Evolutionary conservation across 2,888 invertebrate species (phyloP).

Genomic region (Seira musarum): DNA sequence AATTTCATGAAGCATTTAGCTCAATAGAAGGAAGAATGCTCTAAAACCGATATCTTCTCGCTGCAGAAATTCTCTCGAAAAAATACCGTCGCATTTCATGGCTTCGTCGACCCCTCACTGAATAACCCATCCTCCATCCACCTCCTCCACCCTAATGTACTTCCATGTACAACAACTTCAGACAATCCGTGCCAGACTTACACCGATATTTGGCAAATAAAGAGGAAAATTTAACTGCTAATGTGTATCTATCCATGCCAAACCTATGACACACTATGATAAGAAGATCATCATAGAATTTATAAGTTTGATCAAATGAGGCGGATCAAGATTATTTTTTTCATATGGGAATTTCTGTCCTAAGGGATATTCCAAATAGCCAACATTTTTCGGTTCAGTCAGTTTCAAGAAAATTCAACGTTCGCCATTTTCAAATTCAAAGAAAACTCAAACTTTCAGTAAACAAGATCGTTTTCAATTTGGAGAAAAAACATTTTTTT

Average conservation of each 20-base stretch:
- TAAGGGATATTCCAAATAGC: neutral
- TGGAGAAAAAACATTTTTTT: neutral
- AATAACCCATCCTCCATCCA: neutral
- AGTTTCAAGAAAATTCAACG: neutral
- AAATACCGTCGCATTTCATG: too few relatives aligned
- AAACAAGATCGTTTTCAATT: neutral
- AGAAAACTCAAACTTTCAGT: neutral
- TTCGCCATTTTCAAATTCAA: neutral
- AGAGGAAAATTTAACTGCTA: neutral
- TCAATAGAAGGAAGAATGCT: too few relatives aligned
- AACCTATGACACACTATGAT: neutral
- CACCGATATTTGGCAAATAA: neutral
- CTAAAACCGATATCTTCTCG: too few relatives aligned
- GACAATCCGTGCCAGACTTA: neutral
- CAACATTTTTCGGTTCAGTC: neutral
- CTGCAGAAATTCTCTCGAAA: too few relatives aligned
- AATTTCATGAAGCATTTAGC: too few relatives aligned
- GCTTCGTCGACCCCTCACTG: neutral
- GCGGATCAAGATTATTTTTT: neutral
- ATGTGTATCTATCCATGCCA: neutral
- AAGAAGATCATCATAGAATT: neutral
- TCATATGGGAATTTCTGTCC: neutral
- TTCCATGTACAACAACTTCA: neutral
- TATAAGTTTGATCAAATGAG: neutral
- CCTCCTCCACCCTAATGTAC: too few relatives aligned